Evolutionary conservation across 2,797 vertebrate genomes (phyloP), one percentile per base, ranked within the genome.

Genomic region (Anguilla megastoma): DNA sequence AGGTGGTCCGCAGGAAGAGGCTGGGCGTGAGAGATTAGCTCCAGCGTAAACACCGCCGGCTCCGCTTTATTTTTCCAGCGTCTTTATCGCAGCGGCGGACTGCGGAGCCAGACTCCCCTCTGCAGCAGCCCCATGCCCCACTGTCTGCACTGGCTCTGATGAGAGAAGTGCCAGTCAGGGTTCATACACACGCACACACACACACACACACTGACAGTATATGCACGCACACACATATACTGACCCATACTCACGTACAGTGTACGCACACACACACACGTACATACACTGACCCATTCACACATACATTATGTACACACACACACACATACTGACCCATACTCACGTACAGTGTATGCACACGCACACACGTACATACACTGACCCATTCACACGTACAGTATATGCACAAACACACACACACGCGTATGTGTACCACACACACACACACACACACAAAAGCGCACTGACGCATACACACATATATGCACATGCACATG

Each of bases 11-110:
- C 89, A 94, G 93, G 93, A 96, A 95, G 94, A 95, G 91, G 91
- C 89, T 94, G 93, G 92, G 91, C 94, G 90, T 93, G 93, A 92
- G 89, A 94, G 92, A 94, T 94, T 95, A 94, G 95, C 56, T 86
- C 89, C 92, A 91, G 91, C 91, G 87, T 94, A 92, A 95, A 94
- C 93, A 91, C 93, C 93, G 87, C 90, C 91, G 76, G 48, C 86
- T 30, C 88, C 79, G 52, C 91, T 91, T 91, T 95, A 90, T 95
- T 95, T 90, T 94, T 95, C 92, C 92, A 92, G 90, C 92, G 91
- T 88, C 86, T 90, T 92, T 91, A 85, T 93, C 89, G 1, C 87
- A 91, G 4, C 71, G 91, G 90, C 86, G 71, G n/a, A 91, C 86
- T n/a, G 82, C 71, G 52, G 60, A 87, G 87, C 92, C 90, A 92